phyloP scores from a whole-genome alignment of 2,797 vertebrate species.

The Smutsia temminckii region DNA sequence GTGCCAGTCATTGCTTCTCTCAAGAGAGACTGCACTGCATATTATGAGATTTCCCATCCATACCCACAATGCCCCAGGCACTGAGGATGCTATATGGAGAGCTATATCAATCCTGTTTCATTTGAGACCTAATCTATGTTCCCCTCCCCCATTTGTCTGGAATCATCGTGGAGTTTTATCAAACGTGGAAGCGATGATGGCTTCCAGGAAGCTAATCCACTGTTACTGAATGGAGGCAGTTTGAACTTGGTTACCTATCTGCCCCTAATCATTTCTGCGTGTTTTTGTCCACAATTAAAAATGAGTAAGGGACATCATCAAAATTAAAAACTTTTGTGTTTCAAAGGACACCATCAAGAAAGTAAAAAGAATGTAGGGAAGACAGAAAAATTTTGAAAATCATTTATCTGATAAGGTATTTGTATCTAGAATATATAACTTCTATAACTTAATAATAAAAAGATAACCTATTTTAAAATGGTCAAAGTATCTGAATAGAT shows the following conservation, averaged over 20 bases:
- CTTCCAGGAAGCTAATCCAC: not conserved
- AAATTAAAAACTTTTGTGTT: not conserved
- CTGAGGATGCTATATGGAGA: not conserved
- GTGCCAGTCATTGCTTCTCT: not conserved
- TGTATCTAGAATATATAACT: not conserved
- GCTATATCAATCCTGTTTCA: not conserved
- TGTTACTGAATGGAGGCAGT: not conserved
- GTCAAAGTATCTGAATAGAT: not conserved
- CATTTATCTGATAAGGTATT: not conserved
- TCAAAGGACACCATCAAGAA: not conserved
- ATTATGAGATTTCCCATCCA: not conserved
- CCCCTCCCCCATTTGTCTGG: not conserved
- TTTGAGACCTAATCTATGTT: not conserved
- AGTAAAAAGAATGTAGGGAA: not conserved
- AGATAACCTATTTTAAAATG: not conserved
- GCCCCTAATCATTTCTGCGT: not conserved
- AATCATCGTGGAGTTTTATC: not conserved
- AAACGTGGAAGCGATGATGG: not conserved
- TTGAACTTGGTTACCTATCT: not conserved
- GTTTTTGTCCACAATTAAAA: not conserved
- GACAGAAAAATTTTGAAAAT: not conserved
- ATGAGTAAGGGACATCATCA: not conserved
- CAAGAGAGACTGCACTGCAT: rapidly evolving
- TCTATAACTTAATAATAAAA: not conserved
- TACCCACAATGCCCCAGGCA: not conserved